These are phyloP conservation scores for Salvelinus fontinalis DNA, from an alignment of 2,113 vertebrate genomes.

Conservation along the genomic window DNA sequence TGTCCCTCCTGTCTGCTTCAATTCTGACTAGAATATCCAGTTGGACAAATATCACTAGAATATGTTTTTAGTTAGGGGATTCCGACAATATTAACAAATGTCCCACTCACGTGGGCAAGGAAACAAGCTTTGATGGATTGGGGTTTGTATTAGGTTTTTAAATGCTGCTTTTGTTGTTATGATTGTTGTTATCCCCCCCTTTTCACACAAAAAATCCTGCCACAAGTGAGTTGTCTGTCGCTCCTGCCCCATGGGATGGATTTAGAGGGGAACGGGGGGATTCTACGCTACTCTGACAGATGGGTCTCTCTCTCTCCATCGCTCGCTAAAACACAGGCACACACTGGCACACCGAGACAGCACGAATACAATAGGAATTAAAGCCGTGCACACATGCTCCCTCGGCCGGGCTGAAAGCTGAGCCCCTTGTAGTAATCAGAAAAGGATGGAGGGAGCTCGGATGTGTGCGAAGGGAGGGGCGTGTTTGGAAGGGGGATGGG, in stretches of 20 bases:
- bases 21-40: background rate
- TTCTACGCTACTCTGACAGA: slow-evolving; percentile 75
- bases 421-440: slow-evolving; percentile 74
- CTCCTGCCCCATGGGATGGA: slow-evolving; percentile 72
- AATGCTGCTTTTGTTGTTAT: slow-evolving; percentile 32
- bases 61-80: background rate
- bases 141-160: slow-evolving; percentile 21
- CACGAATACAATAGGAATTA: slow-evolving; percentile 80
- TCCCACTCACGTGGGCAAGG: background rate
- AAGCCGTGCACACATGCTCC: slow-evolving; percentile 78
- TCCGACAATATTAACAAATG: background rate
- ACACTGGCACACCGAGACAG: slow-evolving; percentile 68
- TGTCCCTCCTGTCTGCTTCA: slow-evolving; percentile 44
- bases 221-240: slow-evolving; percentile 81
- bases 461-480: slow-evolving; percentile 47
- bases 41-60: too few relatives aligned
- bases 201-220: slow-evolving; percentile 58
- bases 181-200: slow-evolving; percentile 39
- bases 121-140: background rate
- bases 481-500: background rate
- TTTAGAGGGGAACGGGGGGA: slow-evolving; percentile 72
- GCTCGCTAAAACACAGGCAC: slow-evolving; percentile 69
- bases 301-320: slow-evolving; percentile 79
- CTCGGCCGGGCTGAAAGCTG: slow-evolving; percentile 74
- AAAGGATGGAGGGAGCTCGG: slow-evolving; percentile 64